A percentile compares a stretch with the other conserved stretches of the same genome.
These are phyloP conservation scores for Conomelus anceps DNA, from an alignment of 2,888 invertebrate genomes.

Conservation along the genomic window DNA sequence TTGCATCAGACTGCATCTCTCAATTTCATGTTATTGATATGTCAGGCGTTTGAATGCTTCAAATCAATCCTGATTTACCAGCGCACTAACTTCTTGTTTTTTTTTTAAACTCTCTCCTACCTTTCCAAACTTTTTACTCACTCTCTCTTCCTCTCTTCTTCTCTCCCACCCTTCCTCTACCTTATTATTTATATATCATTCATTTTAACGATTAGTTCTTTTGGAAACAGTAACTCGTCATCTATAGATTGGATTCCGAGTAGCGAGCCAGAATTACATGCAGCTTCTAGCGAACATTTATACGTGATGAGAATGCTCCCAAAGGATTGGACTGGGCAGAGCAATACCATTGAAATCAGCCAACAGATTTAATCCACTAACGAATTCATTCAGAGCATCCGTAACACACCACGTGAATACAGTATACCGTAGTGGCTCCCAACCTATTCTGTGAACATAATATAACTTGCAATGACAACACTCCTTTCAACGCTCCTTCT, in stretches of 20 bases:
- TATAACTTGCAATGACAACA: too few relatives aligned
- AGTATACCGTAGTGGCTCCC: too few relatives aligned
- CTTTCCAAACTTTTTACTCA: neutral
- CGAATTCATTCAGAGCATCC: neutral
- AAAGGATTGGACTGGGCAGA: too few relatives aligned
- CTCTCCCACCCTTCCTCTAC: neutral
- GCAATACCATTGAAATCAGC: neutral
- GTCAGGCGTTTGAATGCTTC: too few relatives aligned
- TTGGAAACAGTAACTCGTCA: neutral
- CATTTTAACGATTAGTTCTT: neutral
- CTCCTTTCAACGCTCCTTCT: too few relatives aligned
- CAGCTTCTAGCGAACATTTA: neutral
- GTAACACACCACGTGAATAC: too few relatives aligned
- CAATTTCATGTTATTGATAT: too few relatives aligned
- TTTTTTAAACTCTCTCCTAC: neutral
- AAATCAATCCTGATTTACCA: too few relatives aligned
- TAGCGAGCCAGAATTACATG: neutral
- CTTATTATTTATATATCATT: neutral
- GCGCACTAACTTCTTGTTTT: too few relatives aligned
- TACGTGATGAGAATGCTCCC: neutral
- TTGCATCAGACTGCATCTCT: too few relatives aligned
- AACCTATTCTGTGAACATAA: too few relatives aligned
- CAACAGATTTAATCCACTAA: neutral
- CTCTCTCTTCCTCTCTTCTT: neutral
- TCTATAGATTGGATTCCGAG: too few relatives aligned